A percentile compares a stretch with the other conserved stretches of the same genome.
Conservation (phyloP, 1,140 invertebrate species). For the Thaumatotibia leucotreta region DNA sequence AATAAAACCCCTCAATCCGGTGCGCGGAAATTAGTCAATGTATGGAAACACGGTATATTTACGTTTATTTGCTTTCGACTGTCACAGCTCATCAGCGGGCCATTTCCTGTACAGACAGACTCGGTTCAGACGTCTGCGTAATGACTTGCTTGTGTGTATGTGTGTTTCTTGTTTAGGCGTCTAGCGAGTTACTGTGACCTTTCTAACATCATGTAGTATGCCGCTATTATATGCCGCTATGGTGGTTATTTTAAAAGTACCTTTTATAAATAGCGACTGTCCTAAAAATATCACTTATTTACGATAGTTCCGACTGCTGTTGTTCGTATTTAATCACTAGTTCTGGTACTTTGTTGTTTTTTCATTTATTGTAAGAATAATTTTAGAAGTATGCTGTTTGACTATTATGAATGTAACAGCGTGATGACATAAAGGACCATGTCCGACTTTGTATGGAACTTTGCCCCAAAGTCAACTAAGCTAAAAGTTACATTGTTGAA, state of each 20-base stretch:
- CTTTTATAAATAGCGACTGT: no score
- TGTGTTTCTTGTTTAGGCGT: not conserved
- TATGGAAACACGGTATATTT: conserved; percentile 13
- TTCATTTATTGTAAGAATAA: no score
- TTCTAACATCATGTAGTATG: not conserved
- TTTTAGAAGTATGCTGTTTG: no score
- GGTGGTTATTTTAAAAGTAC: not conserved
- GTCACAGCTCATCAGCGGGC: conserved; percentile 52
- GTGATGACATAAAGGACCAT: no score
- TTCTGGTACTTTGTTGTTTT: no score
- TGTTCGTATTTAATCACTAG: no score
- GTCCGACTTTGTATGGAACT: no score
- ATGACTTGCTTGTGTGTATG: not conserved
- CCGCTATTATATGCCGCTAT: not conserved
- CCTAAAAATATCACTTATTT: no score
- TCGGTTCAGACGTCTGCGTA: conserved; percentile 31
- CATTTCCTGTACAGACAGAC: conserved; percentile 71
- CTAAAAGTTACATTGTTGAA: no score
- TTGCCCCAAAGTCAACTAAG: no score
- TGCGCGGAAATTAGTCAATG: not conserved
- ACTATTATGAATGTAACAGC: no score
- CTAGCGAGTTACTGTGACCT: not conserved
- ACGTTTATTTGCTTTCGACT: conserved; percentile 15
- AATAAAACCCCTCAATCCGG: not conserved
- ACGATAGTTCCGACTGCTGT: no score